Evolutionary conservation across 2,888 invertebrate genomes (phyloP).

Genomic region (Clusia tigrina): DNA sequence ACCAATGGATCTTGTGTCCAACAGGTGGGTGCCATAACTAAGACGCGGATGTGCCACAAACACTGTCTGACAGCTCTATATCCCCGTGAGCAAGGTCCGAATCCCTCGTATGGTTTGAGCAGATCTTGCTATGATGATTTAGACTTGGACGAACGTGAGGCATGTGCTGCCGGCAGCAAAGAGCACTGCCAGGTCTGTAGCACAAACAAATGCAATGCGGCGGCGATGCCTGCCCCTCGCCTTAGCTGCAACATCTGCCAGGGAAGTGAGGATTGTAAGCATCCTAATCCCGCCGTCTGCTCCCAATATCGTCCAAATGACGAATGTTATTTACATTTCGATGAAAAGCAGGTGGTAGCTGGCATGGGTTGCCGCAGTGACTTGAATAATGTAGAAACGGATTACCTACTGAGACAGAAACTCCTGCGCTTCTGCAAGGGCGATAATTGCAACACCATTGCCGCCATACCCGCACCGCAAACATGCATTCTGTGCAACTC

Average conservation of each 20-base stretch:
- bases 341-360: constrained; percentile 43
- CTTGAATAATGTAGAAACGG: constrained; percentile 45
- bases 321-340: constrained; percentile 51
- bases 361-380: constrained; percentile 52
- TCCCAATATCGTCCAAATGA: constrained; percentile 49
- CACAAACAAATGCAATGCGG: constrained; percentile 45
- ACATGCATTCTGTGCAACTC: constrained; percentile 54
- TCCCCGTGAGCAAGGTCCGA: constrained; percentile 42
- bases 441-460: constrained; percentile 49
- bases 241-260: constrained; percentile 49
- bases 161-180: constrained; percentile 43
- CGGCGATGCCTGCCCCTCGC: constrained; percentile 40
- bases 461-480: constrained; percentile 39
- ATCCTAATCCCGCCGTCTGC: constrained; percentile 38
- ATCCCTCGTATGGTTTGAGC: constrained; percentile 50
- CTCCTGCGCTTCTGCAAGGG: constrained; percentile 46
- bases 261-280: constrained; percentile 49
- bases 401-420: constrained; percentile 45
- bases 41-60: constrained; percentile 48
- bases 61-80: constrained; percentile 54
- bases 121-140: constrained; percentile 57
- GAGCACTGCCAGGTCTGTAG: constrained; percentile 45
- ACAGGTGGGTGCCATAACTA: constrained; percentile 30
- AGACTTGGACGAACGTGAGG: constrained; percentile 48
- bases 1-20: constrained; percentile 41